Evolutionary conservation across 2,888 invertebrate genomes (phyloP), one percentile per base, ranked within the genome.

Genomic region (Macrophya alboannulata): DNA sequence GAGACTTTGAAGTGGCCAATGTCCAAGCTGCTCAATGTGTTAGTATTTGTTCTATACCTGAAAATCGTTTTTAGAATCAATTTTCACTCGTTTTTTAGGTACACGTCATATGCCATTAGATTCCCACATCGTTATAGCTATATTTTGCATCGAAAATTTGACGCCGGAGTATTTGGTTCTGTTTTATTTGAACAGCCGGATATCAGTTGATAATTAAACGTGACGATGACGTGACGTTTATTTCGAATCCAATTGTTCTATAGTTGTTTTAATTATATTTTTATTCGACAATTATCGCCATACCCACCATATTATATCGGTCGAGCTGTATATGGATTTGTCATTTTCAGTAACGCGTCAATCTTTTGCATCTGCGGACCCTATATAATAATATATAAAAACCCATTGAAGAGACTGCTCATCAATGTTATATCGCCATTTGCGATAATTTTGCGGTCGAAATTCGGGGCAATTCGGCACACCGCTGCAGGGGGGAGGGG

Each of bases 341-440:
- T 68, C 37, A 68, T 68, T 68, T 17, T 5, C 68, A 68, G 68
- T 17, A 37, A 68, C 62, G 62, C 62, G 62, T 62, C 62, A 62
- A 62, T 25, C 3, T 2, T 31, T 4, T 62, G 62, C 5, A 62
- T 21, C 9, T 9, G 21, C 62, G 0, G 6, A 55, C 17, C 15
- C 15, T 55, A 55, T 55, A 45, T 45, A 45, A 1, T 4, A 17
- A 5, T 21, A 59, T 5, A 3, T 21, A 62, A n/a, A 10, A 8
- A 25, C 4, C 8, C 4, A 62, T 21, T 62, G 62, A 62, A 62
- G 62, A 62, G 62, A 10, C 25, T 62, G 21, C 21, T 12, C 8
- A n/a, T 62, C 25, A n/a, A 62, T 62, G 9, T 62, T 0, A 62
- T 62, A 62, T 62, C 31, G 25, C 25, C 9, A 21, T 25, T 62